These are phyloP conservation scores for Pegea sp. DNA, from an alignment of 23 tunicate genomes.

Conservation along the genomic window DNA sequence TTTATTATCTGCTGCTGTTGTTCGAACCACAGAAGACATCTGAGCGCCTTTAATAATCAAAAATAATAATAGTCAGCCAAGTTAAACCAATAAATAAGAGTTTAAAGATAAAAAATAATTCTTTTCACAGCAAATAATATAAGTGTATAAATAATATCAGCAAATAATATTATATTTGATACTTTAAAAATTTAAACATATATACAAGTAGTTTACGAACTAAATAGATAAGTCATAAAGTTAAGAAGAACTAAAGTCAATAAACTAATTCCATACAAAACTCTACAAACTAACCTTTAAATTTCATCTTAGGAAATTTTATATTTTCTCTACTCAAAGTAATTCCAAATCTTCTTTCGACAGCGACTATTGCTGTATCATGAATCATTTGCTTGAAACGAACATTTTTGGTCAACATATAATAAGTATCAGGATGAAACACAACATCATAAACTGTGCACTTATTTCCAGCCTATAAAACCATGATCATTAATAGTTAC, in stretches of 20 bases:
- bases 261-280: no score
- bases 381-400: conserved; percentile 78
- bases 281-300: conserved; percentile 34
- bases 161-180: background rate
- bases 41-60: conserved; percentile 49
- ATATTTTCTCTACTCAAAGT: conserved; percentile 58
- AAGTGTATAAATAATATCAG: background rate
- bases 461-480: conserved; percentile 33
- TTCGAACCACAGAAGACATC: conserved; percentile 40
- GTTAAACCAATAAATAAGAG: no score
- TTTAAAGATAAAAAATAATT: no score
- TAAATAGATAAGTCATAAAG: no score
- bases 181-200: background rate
- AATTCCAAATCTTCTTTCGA: conserved; percentile 47
- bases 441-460: conserved; percentile 88
- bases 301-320: conserved; percentile 72
- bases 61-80: no score
- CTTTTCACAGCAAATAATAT: no score
- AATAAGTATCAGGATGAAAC: conserved; percentile 83
- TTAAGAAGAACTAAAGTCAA: no score
- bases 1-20: no score
- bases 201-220: background rate
- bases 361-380: conserved; percentile 85
- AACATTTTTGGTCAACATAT: conserved; percentile 51
- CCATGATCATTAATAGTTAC: background rate